Conservation (phyloP, 2,888 invertebrate species). For the Sepiola atlantica region DNA sequence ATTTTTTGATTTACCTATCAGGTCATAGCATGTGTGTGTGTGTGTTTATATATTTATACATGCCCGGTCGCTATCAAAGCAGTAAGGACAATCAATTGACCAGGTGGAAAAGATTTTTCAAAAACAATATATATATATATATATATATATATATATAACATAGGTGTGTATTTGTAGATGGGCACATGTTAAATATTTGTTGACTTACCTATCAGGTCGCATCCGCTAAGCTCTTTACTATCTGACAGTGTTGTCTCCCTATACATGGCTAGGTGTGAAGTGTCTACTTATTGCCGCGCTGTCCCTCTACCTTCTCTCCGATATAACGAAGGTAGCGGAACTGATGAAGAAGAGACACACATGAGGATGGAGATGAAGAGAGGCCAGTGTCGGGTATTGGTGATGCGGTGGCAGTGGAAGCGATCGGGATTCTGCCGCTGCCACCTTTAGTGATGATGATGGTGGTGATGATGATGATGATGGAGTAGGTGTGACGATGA, state of each 20-base stretch:
- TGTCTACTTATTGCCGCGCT: not conserved
- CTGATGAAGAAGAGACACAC: not conserved
- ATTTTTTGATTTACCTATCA: not conserved
- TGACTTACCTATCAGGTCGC: constrained; percentile 20
- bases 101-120: not conserved
- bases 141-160: too few species aligned
- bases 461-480: not conserved
- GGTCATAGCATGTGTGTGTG: not conserved
- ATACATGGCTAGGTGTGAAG: constrained; percentile 32
- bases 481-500: not conserved
- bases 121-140: not conserved
- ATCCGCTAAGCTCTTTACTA: not conserved
- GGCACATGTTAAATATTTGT: not conserved
- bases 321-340: constrained; percentile 9
- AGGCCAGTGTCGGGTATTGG: not conserved
- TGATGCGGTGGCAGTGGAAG: not conserved
- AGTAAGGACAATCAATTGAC: not conserved
- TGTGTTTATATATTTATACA: not conserved
- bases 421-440: not conserved
- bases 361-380: not conserved
- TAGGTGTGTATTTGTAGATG: not conserved
- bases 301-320: not conserved
- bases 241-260: not conserved
- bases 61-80: not conserved
- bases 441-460: not conserved